Conservation (phyloP, 1,140 invertebrate genomes). For the Drosophila sucinea region DNA sequence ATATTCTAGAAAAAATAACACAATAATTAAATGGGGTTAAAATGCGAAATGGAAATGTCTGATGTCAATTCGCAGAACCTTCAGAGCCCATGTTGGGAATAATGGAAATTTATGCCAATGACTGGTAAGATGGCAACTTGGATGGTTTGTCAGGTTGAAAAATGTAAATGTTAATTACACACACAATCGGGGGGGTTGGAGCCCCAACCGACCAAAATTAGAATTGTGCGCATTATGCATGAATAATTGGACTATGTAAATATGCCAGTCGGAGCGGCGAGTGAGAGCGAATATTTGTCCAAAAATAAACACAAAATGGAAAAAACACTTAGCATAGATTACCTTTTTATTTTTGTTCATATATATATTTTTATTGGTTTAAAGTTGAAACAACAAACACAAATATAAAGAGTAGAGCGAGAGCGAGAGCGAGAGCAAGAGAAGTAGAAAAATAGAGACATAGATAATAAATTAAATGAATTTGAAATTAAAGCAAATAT, state of each 20-base stretch:
- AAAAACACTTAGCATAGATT: slow-evolving; percentile 51
- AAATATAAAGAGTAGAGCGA: slow-evolving; percentile 28
- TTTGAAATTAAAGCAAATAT: slow-evolving; percentile 37
- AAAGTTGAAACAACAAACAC: slow-evolving; percentile 14
- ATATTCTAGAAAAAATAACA: slow-evolving; percentile 4
- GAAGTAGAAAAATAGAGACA: slow-evolving; percentile 46
- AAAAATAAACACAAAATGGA: slow-evolving; percentile 9
- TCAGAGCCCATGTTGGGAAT: slow-evolving; percentile 13
- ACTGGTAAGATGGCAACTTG: neutral
- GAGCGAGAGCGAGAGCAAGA: slow-evolving; percentile 32
- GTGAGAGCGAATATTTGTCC: slow-evolving; percentile 32
- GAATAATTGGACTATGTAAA: slow-evolving; percentile 55
- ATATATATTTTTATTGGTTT: slow-evolving; percentile 36
- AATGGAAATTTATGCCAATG: slow-evolving; percentile 62
- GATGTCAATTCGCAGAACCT: neutral
- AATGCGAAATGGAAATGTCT: slow-evolving; percentile 10
- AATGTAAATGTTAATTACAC: slow-evolving; percentile 78
- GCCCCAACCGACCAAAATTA: slow-evolving; percentile 46
- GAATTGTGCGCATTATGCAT: slow-evolving; percentile 65
- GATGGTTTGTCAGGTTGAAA: slow-evolving; percentile 44
- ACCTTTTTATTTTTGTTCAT: slow-evolving; percentile 60
- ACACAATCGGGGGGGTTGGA: neutral
- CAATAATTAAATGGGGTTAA: slow-evolving; percentile 35
- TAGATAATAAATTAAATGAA: slow-evolving; percentile 46
- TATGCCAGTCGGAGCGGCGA: slow-evolving; percentile 5